These are phyloP conservation scores for Formica exsecta DNA, from an alignment of 1,140 invertebrate genomes.

Conservation along the genomic window DNA sequence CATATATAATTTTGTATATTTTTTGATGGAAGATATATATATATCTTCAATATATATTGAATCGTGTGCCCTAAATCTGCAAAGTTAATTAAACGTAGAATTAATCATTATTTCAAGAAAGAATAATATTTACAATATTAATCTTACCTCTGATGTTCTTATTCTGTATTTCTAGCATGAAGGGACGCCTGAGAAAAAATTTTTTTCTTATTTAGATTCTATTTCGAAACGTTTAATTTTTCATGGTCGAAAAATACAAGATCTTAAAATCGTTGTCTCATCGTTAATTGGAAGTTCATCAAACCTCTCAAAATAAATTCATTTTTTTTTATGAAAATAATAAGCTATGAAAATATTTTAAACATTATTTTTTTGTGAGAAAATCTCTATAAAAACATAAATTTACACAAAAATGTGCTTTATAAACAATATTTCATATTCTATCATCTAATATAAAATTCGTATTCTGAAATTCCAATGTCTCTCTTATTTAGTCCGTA, in stretches of 20 bases:
- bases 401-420: background rate
- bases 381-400: background rate
- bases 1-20: constrained; percentile 18
- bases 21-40: constrained; percentile 12
- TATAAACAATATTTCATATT: background rate
- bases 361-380: background rate
- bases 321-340: background rate
- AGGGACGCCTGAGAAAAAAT: background rate
- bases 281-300: constrained; percentile 9
- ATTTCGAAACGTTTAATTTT: constrained; percentile 34
- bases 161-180: constrained; percentile 45
- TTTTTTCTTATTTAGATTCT: constrained; percentile 28
- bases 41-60: background rate
- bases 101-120: constrained; percentile 29
- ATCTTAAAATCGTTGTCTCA: constrained; percentile 33
- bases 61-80: background rate
- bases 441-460: constrained; percentile 15
- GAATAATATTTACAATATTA: constrained; percentile 30
- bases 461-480: background rate
- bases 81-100: constrained; percentile 34
- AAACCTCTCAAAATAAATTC: constrained; percentile 19
- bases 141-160: constrained; percentile 57
- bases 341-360: background rate
- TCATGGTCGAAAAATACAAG: constrained; percentile 12
- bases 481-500: background rate